Conservation (phyloP, 1,140 invertebrate species). For the Brachystomella parvula region DNA sequence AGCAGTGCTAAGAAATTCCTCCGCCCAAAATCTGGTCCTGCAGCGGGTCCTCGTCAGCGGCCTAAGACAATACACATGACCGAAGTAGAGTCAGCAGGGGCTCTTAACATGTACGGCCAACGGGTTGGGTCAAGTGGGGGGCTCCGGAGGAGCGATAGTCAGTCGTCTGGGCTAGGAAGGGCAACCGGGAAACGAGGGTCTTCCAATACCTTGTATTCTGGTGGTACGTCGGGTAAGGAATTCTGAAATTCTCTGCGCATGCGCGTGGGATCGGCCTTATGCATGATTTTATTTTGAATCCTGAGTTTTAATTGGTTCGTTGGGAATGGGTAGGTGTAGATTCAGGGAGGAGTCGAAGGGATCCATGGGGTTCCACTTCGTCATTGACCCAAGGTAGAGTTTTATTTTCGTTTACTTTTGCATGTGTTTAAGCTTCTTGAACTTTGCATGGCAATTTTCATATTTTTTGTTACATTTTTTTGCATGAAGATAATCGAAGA, state of each 20-base stretch:
- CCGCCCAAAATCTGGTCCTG: slow-evolving; percentile 31
- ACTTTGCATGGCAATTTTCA: not conserved
- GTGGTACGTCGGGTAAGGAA: not conserved
- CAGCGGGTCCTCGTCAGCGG: slow-evolving; percentile 52
- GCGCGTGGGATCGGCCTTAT: not conserved
- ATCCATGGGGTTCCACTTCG: slow-evolving; percentile 38
- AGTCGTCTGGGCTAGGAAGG: slow-evolving; percentile 34
- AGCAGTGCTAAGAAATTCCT: slow-evolving; percentile 36
- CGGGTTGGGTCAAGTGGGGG: not conserved
- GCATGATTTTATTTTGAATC: slow-evolving; percentile 13
- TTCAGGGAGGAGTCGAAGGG: slow-evolving; percentile 23
- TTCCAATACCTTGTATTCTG: slow-evolving; percentile 33
- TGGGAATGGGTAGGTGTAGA: slow-evolving; percentile 19
- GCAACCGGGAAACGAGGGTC: slow-evolving; percentile 34
- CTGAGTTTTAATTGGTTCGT: no score
- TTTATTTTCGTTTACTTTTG: not conserved
- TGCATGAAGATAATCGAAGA: slow-evolving; percentile 28
- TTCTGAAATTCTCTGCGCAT: not conserved
- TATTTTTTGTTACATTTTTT: slow-evolving; percentile 13
- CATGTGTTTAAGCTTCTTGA: not conserved
- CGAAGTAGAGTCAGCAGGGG: slow-evolving; percentile 55
- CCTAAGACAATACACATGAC: slow-evolving; percentile 70
- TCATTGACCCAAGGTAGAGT: slow-evolving; percentile 36
- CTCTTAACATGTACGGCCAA: slow-evolving; percentile 46
- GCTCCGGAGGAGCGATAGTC: slow-evolving; percentile 37